A percentile compares a stretch with the other conserved stretches of the same genome.
Conservation (phyloP, 2,797 vertebrate genomes). For the Squalus acanthias region DNA sequence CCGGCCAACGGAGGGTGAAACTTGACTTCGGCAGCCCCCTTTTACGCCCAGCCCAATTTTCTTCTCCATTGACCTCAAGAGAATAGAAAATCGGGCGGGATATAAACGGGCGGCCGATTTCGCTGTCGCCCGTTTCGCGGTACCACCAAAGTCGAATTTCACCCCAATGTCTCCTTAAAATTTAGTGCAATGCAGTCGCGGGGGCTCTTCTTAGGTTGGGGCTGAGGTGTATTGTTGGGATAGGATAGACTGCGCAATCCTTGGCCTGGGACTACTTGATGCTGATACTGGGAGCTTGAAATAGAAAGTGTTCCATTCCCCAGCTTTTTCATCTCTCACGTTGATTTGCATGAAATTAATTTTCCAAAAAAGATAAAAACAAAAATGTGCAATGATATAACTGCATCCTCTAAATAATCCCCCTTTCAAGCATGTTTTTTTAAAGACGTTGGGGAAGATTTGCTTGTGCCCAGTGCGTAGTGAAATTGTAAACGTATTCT, state of each 20-base stretch:
- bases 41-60: background rate
- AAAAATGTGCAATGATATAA: background rate
- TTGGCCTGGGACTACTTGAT: background rate
- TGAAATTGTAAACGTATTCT: background rate
- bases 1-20: background rate
- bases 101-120: background rate
- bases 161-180: background rate
- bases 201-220: background rate
- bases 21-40: background rate
- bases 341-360: background rate
- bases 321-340: background rate
- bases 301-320: background rate
- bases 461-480: background rate
- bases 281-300: background rate
- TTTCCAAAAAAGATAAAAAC: background rate
- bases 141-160: background rate
- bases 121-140: background rate
- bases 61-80: background rate
- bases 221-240: background rate
- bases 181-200: background rate
- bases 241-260: background rate
- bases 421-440: background rate
- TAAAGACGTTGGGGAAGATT: background rate
- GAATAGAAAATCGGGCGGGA: background rate
- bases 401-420: background rate